phyloP scores from a whole-genome alignment of 2,888 invertebrate genomes.

The Cabera pusaria region DNA sequence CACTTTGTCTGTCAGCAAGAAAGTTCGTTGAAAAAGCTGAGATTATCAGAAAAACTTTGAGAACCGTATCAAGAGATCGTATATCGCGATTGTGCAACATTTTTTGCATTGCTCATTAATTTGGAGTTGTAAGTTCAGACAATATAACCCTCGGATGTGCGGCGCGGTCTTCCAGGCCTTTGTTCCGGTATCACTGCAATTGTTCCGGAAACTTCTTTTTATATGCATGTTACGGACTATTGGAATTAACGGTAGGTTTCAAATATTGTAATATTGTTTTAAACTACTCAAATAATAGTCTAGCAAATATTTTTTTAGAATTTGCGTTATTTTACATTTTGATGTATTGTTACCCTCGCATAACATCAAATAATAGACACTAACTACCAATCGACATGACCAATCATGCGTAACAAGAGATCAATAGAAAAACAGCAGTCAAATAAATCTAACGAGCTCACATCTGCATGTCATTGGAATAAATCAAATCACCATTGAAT shows the following conservation, averaged over 20 bases:
- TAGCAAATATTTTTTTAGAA: too few relatives aligned
- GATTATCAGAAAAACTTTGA: slow-evolving; percentile 57
- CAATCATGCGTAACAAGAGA: slow-evolving; percentile 74
- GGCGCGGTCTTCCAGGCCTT: slow-evolving; percentile 57
- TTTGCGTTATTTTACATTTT: too few relatives aligned
- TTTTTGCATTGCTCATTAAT: slow-evolving; percentile 80
- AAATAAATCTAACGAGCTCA: slow-evolving; percentile 81
- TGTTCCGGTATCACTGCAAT: slow-evolving; percentile 71
- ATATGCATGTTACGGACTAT: slow-evolving; percentile 79
- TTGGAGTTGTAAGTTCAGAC: slow-evolving; percentile 74
- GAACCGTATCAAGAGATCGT: slow-evolving; percentile 60
- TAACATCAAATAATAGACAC: slow-evolving; percentile 62
- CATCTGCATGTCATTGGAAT: slow-evolving; percentile 82
- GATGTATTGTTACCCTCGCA: slow-evolving; percentile 48
- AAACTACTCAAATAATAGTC: too few relatives aligned
- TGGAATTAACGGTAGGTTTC: slow-evolving; percentile 32
- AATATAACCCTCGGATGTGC: slow-evolving; percentile 69
- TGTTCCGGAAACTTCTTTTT: slow-evolving; percentile 74
- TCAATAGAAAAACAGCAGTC: slow-evolving; percentile 79
- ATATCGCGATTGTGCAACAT: slow-evolving; percentile 76
- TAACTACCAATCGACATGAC: slow-evolving; percentile 79
- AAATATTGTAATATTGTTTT: slow-evolving; percentile 1
- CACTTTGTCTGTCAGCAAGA: too few relatives aligned
- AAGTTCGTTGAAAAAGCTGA: too few relatives aligned
- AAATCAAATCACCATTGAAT: slow-evolving; percentile 83